These are phyloP conservation scores for Lasius platythorax DNA, from an alignment of 2,888 invertebrate species.

Conservation along the genomic window DNA sequence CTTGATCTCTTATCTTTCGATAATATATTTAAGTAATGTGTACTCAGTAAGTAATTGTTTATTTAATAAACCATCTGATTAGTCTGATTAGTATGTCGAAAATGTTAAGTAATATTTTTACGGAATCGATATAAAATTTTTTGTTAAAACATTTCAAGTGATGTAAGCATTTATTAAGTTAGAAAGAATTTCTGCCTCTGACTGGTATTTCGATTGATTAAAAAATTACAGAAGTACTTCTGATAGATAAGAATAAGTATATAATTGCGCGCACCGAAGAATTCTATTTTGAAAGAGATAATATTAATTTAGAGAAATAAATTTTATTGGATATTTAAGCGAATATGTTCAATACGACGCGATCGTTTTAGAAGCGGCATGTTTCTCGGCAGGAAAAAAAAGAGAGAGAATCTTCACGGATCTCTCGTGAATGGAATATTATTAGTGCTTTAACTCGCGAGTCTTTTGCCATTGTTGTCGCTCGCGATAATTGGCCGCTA, in stretches of 20 bases:
- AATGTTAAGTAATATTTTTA: conserved; percentile 9
- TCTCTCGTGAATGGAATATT: conserved; percentile 35
- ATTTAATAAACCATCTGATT: conserved; percentile 11
- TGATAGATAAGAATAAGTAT: neutral
- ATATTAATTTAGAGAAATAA: conserved; percentile 13
- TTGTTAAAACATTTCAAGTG: neutral
- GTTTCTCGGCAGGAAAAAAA: neutral
- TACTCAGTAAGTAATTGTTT: conserved; percentile 8
- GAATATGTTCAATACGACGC: neutral
- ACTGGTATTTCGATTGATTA: neutral
- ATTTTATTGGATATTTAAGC: neutral
- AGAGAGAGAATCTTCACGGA: neutral
- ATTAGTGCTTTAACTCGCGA: conserved; percentile 40
- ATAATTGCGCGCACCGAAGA: neutral
- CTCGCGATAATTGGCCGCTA: conserved; percentile 46
- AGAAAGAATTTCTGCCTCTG: neutral
- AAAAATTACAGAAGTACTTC: neutral
- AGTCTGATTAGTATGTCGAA: neutral
- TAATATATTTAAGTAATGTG: conserved; percentile 6
- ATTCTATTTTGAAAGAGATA: neutral
- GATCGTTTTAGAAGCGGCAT: conserved; percentile 16
- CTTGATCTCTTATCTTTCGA: conserved; percentile 22
- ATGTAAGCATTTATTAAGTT: neutral
- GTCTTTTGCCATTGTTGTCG: conserved; percentile 40
- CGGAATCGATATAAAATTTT: conserved; percentile 8